A percentile compares a stretch with the other conserved stretches of the same genome.
Evolutionary conservation across 2,888 invertebrate genomes (phyloP).

Genomic region (Xestia c-nigrum): DNA sequence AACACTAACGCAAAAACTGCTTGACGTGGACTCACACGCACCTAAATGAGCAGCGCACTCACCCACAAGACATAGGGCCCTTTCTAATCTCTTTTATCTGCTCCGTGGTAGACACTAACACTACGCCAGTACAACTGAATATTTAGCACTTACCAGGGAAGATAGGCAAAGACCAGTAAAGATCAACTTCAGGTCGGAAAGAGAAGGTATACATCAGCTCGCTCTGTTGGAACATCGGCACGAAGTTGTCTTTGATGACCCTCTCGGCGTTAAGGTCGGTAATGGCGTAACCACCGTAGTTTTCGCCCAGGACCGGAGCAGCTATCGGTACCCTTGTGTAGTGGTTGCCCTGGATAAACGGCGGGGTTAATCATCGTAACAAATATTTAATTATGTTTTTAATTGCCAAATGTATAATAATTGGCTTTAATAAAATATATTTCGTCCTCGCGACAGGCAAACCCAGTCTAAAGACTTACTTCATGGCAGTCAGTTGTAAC

Average conservation of each 20-base stretch:
- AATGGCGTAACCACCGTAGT: conserved; percentile 84
- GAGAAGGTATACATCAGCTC: conserved; percentile 83
- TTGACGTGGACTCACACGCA: too few species aligned
- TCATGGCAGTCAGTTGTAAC: conserved; percentile 94
- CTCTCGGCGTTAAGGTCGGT: conserved; percentile 80
- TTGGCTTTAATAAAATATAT: neutral
- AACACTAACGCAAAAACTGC: too few species aligned
- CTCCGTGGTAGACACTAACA: neutral
- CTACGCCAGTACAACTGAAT: neutral
- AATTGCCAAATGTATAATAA: neutral
- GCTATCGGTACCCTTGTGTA: conserved; percentile 80
- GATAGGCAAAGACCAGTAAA: conserved; percentile 86
- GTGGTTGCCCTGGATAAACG: conserved; percentile 76
- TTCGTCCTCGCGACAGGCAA: neutral
- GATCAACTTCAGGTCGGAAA: conserved; percentile 75
- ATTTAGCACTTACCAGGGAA: conserved; percentile 79
- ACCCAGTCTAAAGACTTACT: conserved; percentile 68
- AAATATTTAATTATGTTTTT: neutral
- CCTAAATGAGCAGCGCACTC: too few species aligned
- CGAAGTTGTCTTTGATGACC: conserved; percentile 81
- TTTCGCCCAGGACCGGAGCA: conserved; percentile 83
- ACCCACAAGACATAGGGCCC: too few species aligned
- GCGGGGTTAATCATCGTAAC: neutral
- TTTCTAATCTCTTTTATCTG: too few species aligned
- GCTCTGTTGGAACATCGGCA: conserved; percentile 82